Conservation (phyloP, 2,113 vertebrate species). For the Alexandromys fortis region DNA sequence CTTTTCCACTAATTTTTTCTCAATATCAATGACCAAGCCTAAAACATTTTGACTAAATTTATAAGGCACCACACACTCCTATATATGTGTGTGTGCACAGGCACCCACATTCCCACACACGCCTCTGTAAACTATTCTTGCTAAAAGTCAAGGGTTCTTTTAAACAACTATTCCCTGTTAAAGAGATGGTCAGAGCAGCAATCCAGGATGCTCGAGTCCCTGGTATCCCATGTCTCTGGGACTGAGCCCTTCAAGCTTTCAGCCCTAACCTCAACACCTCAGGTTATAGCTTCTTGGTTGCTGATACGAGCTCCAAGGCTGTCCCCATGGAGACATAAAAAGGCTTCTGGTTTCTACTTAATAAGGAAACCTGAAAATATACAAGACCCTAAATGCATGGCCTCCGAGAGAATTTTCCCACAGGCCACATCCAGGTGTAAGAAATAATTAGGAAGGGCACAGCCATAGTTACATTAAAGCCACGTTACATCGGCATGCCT, state of each 20-base stretch:
- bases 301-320: slow-evolving; percentile 65
- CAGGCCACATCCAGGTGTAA: slow-evolving; percentile 76
- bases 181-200: neutral
- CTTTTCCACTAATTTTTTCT: neutral
- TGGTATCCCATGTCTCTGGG: neutral
- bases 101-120: neutral
- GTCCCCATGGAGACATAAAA: slow-evolving; percentile 77
- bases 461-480: slow-evolving; percentile 60
- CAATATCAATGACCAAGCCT: neutral
- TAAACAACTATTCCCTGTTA: neutral
- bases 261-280: slow-evolving; percentile 72
- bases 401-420: slow-evolving; percentile 75
- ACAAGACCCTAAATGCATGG: slow-evolving; percentile 74
- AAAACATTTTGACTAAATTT: slow-evolving; percentile 4
- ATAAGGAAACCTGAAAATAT: slow-evolving; percentile 81
- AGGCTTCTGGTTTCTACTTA: slow-evolving; percentile 80
- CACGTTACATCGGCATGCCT: slow-evolving; percentile 24
- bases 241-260: slow-evolving; percentile 44
- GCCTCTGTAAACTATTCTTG: neutral
- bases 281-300: slow-evolving; percentile 70
- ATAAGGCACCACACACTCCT: neutral
- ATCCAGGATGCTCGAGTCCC: neutral
- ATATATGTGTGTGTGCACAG: neutral
- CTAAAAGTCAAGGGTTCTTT: slow-evolving; percentile 8
- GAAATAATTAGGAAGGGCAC: slow-evolving; percentile 75